A percentile compares a stretch with the other conserved stretches of the same genome.
phyloP scores from a whole-genome alignment of 2,113 vertebrate genomes.

The Cricetomys ansorgei region DNA sequence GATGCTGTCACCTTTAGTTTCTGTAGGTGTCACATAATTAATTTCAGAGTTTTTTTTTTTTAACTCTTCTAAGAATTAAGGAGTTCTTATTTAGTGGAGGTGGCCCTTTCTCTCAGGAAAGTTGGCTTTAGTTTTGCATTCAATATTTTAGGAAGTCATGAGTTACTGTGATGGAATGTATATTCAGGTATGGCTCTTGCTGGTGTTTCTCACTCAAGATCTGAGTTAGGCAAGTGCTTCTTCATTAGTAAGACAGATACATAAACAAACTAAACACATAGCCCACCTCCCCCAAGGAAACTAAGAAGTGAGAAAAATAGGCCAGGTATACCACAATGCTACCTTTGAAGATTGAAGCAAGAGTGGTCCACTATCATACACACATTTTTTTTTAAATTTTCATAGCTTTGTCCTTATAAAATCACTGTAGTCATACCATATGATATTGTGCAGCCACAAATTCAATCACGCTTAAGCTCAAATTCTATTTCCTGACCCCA shows the following conservation, averaged over 20 bases:
- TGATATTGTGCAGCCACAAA: neutral
- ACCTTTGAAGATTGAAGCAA: neutral
- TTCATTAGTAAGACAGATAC: neutral
- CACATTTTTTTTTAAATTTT: neutral
- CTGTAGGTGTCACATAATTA: slow-evolving; percentile 5
- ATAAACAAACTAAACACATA: neutral
- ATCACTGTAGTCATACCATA: neutral
- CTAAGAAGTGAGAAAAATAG: neutral
- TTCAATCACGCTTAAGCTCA: neutral
- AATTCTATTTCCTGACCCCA: neutral
- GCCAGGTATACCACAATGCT: neutral
- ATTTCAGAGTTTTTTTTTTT: slow-evolving; percentile 19
- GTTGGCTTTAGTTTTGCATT: neutral
- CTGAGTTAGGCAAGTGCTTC: neutral
- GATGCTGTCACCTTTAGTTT: slow-evolving; percentile 32
- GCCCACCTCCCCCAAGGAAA: neutral
- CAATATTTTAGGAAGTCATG: neutral
- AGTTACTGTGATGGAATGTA: neutral
- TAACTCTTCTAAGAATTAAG: neutral
- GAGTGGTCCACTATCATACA: neutral
- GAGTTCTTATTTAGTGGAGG: neutral
- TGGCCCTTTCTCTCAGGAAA: neutral
- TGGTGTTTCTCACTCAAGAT: neutral
- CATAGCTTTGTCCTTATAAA: neutral
- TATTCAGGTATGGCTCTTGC: neutral